These are phyloP conservation scores for Varanus komodoensis DNA, from an alignment of 2,113 vertebrate species.

Conservation along the genomic window DNA sequence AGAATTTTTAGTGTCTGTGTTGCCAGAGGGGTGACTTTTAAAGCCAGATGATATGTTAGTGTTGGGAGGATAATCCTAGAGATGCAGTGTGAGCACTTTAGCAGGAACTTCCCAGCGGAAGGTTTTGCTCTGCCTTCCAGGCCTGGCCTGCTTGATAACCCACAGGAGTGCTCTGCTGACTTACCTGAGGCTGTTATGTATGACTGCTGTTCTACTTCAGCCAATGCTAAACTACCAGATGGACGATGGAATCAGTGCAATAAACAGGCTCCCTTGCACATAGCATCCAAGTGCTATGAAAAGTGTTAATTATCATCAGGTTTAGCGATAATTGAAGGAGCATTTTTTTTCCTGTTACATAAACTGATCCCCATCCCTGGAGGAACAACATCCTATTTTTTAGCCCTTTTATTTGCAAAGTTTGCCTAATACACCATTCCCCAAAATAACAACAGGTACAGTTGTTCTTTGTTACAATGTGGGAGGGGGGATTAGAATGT, in stretches of 20 bases:
- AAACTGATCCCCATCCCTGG: slow-evolving; percentile 26
- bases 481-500: background rate
- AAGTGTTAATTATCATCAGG: slow-evolving; percentile 92
- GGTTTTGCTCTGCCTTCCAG: slow-evolving; percentile 87
- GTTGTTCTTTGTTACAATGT: background rate
- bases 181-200: slow-evolving; percentile 86
- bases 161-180: slow-evolving; percentile 79
- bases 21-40: slow-evolving; percentile 89
- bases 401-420: slow-evolving; percentile 26
- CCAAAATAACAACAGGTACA: background rate
- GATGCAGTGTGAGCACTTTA: slow-evolving; percentile 79
- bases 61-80: slow-evolving; percentile 85
- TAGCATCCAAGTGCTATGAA: slow-evolving; percentile 68
- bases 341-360: slow-evolving; percentile 70
- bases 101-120: slow-evolving; percentile 80
- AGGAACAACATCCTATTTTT: slow-evolving; percentile 34
- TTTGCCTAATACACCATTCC: too few relatives aligned
- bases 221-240: slow-evolving; percentile 77
- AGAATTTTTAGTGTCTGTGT: slow-evolving; percentile 73
- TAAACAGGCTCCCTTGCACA: slow-evolving; percentile 67
- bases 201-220: slow-evolving; percentile 74
- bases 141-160: slow-evolving; percentile 89
- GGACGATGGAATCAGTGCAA: slow-evolving; percentile 69
- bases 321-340: slow-evolving; percentile 91
- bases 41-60: slow-evolving; percentile 89